These are phyloP conservation scores for Diplolepis rosae DNA, from an alignment of 2,888 invertebrate genomes.

Conservation along the genomic window DNA sequence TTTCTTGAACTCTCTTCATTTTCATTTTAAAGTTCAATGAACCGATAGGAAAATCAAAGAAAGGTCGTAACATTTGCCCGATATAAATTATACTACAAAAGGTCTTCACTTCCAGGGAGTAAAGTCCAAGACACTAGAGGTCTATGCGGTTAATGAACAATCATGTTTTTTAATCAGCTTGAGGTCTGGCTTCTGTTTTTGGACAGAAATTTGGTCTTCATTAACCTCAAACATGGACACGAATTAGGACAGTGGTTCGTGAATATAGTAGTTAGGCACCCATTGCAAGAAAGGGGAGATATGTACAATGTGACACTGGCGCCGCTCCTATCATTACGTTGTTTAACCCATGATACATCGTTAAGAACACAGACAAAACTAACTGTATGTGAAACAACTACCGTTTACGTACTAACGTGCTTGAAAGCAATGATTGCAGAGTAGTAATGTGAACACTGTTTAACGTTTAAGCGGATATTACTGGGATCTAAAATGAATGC, in stretches of 20 bases:
- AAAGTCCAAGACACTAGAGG: not conserved
- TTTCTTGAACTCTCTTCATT: not conserved
- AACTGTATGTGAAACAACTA: not conserved
- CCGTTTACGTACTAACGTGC: not conserved
- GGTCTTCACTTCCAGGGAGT: not conserved
- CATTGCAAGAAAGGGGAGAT: constrained; percentile 47
- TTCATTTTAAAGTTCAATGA: not conserved
- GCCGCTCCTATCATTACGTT: constrained; percentile 68
- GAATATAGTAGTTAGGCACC: constrained; percentile 14
- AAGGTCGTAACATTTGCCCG: not conserved
- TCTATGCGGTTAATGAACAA: not conserved
- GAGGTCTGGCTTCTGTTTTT: not conserved
- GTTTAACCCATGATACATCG: constrained; percentile 63
- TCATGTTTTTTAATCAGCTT: not conserved
- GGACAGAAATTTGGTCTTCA: not conserved
- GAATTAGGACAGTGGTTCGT: not conserved
- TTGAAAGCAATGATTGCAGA: not conserved
- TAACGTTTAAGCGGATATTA: not conserved
- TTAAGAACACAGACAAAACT: constrained; percentile 39
- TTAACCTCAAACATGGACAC: not conserved
- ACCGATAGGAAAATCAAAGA: not conserved
- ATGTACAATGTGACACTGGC: constrained; percentile 61
- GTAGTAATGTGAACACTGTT: not conserved
- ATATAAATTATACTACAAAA: not conserved
- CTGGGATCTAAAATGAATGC: not conserved